Evolutionary conservation across 2,888 invertebrate genomes (phyloP).

Genomic region (Tipula lateralis): DNA sequence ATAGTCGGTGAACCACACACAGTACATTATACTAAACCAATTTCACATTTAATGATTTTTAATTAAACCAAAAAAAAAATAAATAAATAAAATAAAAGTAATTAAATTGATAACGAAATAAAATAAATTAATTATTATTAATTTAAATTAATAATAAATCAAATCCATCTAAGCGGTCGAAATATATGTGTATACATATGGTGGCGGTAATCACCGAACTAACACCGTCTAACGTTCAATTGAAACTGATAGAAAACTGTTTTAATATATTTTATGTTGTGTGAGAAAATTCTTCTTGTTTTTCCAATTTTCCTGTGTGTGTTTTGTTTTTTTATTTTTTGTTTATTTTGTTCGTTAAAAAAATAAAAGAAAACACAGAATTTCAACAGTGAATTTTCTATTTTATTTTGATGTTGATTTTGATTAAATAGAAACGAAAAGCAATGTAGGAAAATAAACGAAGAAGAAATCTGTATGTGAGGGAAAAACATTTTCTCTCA

Average conservation of each 20-base stretch:
- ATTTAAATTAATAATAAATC: neutral
- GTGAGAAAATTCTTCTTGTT: conserved; percentile 25
- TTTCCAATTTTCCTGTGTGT: neutral
- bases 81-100: neutral
- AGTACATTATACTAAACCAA: neutral
- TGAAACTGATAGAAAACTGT: conserved; percentile 25
- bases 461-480: neutral
- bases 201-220: neutral
- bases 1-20: neutral
- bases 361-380: neutral
- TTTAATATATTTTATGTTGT: conserved; percentile 14
- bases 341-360: neutral
- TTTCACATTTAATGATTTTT: neutral
- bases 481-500: neutral
- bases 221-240: neutral
- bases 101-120: neutral
- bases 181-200: neutral
- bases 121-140: neutral
- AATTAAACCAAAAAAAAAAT: neutral
- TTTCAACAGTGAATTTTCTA: neutral
- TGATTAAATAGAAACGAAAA: neutral
- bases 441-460: neutral
- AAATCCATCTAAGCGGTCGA: neutral
- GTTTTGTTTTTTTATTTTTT: neutral
- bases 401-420: neutral